phyloP scores from a whole-genome alignment of 2,797 vertebrate genomes.

The Silurus lanzhouensis region DNA sequence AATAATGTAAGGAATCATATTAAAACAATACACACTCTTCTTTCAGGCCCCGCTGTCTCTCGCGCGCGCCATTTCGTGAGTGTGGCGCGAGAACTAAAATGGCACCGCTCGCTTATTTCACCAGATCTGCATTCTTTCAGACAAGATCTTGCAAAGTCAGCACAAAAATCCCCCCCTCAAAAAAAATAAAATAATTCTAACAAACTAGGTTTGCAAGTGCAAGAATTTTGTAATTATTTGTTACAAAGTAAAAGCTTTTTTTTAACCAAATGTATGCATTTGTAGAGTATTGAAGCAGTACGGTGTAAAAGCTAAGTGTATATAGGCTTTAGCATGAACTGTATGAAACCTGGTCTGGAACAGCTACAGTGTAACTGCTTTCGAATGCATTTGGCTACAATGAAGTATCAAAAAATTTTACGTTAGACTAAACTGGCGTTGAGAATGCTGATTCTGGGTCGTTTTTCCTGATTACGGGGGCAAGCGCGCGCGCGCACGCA shows the following conservation, averaged over 20 bases:
- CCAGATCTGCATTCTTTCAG: not conserved
- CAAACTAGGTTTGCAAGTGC: not conserved
- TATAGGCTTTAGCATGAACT: too few species aligned
- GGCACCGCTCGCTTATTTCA: constrained; percentile 17
- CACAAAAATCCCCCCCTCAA: too few species aligned
- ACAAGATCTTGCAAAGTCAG: constrained; percentile 1
- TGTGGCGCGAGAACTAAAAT: constrained; percentile 37
- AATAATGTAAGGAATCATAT: constrained; percentile 26
- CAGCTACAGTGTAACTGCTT: not conserved
- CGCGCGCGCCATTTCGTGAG: constrained; percentile 53
- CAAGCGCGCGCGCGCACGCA: too few species aligned
- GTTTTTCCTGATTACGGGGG: not conserved
- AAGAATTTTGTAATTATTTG: not conserved
- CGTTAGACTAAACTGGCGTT: not conserved
- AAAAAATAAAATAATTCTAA: not conserved
- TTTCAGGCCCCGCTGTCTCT: constrained; percentile 6
- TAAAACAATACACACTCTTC: not conserved
- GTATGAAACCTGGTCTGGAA: not conserved
- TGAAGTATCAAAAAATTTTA: not conserved
- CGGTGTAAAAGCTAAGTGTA: not conserved
- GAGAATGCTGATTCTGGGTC: not conserved
- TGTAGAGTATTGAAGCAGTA: not conserved
- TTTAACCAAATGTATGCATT: not conserved
- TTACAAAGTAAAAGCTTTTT: not conserved
- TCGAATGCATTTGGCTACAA: too few species aligned